These are phyloP conservation scores for Liparis tanakae DNA, from an alignment of 2,797 vertebrate species.

Conservation along the genomic window DNA sequence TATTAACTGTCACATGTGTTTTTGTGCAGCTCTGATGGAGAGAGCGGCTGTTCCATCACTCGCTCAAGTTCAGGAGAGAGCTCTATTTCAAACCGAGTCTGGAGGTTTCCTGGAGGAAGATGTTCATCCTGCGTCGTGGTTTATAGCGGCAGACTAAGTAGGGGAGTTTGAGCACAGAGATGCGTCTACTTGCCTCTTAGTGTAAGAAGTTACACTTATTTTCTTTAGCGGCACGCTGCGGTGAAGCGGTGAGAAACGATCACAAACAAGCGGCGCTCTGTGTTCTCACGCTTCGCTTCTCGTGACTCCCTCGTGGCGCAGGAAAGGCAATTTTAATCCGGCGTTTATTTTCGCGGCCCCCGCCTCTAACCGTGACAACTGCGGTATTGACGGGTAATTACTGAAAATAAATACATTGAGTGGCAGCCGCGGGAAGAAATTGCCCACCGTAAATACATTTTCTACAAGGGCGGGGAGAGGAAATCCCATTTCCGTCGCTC, in stretches of 20 bases:
- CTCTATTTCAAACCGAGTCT: slow-evolving; percentile 50
- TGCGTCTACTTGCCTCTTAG: not conserved
- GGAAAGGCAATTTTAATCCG: not conserved
- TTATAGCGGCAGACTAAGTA: slow-evolving; percentile 18
- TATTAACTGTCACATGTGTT: slow-evolving; percentile 66
- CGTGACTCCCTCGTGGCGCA: not conserved
- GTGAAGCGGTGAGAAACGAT: not conserved
- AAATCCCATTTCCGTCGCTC: not conserved
- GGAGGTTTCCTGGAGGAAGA: slow-evolving; percentile 27
- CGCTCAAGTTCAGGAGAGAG: slow-evolving; percentile 39
- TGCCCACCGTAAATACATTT: not conserved
- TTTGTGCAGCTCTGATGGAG: slow-evolving; percentile 50
- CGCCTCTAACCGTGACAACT: not conserved
- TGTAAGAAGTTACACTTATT: not conserved
- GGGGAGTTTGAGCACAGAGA: slow-evolving; percentile 3
- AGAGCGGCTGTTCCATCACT: slow-evolving; percentile 44
- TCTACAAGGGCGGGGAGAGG: not conserved
- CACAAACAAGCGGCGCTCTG: not conserved
- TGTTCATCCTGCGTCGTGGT: slow-evolving; percentile 34
- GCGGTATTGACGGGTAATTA: not conserved
- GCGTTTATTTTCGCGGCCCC: not conserved
- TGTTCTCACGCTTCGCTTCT: not conserved
- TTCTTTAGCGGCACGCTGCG: not conserved
- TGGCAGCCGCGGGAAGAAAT: not conserved
- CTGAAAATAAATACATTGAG: not conserved